Conservation (phyloP, 2,113 vertebrate genomes). For the Lophius piscatorius region DNA sequence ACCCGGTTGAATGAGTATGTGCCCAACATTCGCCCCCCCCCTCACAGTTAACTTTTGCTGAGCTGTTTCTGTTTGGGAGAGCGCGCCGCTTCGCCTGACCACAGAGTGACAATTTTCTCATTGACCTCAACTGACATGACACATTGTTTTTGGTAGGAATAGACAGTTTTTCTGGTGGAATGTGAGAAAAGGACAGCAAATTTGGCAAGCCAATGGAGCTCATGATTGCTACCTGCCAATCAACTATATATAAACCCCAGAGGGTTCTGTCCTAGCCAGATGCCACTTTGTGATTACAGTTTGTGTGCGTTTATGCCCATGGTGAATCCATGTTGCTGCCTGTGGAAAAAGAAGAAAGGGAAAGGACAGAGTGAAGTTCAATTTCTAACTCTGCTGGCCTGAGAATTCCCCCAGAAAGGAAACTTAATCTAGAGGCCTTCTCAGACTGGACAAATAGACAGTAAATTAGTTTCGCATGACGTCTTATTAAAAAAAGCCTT, state of each 20-base stretch:
- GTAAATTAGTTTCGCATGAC: constrained; percentile 81
- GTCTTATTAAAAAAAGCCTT: constrained; percentile 76
- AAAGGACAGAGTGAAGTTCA: constrained; percentile 55
- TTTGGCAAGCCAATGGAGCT: constrained; percentile 28
- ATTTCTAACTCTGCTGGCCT: constrained; percentile 65
- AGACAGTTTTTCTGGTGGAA: constrained; percentile 35
- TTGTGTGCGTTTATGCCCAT: constrained; percentile 15
- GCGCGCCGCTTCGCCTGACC: constrained; percentile 17
- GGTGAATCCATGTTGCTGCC: constrained; percentile 17
- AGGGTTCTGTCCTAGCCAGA: constrained; percentile 42
- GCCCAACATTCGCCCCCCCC: neutral
- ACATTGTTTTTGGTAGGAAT: constrained; percentile 36
- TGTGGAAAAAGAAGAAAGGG: constrained; percentile 41
- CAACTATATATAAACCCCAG: constrained; percentile 46
- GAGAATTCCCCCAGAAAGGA: constrained; percentile 78
- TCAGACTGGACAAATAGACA: constrained; percentile 81
- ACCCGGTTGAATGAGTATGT: constrained; percentile 27
- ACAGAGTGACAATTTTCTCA: constrained; percentile 20
- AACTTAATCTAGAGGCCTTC: constrained; percentile 74
- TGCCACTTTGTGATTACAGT: constrained; percentile 27
- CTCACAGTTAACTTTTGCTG: constrained; percentile 33
- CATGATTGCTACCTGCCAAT: constrained; percentile 46
- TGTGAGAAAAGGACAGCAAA: constrained; percentile 38
- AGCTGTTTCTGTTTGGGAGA: neutral
- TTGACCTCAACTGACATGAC: constrained; percentile 27